Base-by-base conservation (phyloP, 1,140 invertebrate genomes). In the Drosophila orosa region DNA sequence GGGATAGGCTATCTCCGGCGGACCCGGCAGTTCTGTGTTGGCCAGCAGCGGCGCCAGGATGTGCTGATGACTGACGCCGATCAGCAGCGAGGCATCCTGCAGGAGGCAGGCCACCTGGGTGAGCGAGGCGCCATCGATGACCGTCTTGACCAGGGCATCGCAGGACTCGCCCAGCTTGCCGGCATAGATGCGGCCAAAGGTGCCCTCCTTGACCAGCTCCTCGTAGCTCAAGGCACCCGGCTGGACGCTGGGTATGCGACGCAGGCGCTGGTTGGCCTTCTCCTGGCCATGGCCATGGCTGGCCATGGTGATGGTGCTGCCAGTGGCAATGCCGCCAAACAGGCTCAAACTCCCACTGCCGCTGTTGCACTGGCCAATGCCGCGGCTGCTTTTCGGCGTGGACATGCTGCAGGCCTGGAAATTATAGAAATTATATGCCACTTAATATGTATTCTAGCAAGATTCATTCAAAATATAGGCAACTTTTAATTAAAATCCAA, bases 121-220 rank as follows among this genome's bases (percentile, higher is more conserved):
- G 45, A 95, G 93, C 5, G 96, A 96, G 12, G 97, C 97, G 39
- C 96, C 95, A 89, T 97, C 97, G 96, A 94, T 63, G 93, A 94
- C 96, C 27, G 97, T 97, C 93, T 98, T 98, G 56, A 98, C 95
- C 66, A 96, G 94, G 25, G 97, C 96, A 59, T 97, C 95, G 84
- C 96, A 95, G 8, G 95, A 94, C 19, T 94, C 94, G 5, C 95
- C 95, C 79, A 96, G 93, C 33, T 94, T 95, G 31, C 96, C 97
- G 72, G 94, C 94, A 85, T 96, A 97, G 33, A 97, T 94, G 71
- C 95, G 94, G 2, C 97, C 96, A 83, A 97, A 98, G 47, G 96
- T 97, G 19, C 97, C 97, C 93, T 96, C 95, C 73, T 95, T 95
- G 0, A 95, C 93, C 12, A 96, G 89, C 39, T 94, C 94, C 62